phyloP scores from a whole-genome alignment of 2,888 invertebrate genomes.

The Papilio protenor region DNA sequence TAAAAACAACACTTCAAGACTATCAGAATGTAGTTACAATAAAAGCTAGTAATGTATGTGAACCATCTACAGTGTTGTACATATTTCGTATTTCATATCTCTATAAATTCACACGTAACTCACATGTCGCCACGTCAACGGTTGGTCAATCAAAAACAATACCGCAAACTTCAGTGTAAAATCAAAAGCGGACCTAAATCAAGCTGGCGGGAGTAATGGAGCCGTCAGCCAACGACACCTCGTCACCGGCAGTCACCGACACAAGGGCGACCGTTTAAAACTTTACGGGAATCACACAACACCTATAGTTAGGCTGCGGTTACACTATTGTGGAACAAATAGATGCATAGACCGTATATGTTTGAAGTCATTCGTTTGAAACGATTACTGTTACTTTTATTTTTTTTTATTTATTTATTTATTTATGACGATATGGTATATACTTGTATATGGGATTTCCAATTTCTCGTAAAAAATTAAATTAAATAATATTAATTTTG shows the following conservation, averaged over 20 bases:
- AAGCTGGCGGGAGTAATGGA: constrained; percentile 65
- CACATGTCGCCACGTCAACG: background rate
- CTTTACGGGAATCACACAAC: constrained; percentile 53
- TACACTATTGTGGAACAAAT: constrained; percentile 21
- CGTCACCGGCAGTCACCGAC: constrained; percentile 65
- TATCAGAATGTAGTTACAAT: no score
- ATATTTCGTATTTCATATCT: background rate
- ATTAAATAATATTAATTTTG: no score
- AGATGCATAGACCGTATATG: background rate
- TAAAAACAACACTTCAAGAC: no score
- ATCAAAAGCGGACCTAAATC: constrained; percentile 54
- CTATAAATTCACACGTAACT: constrained; percentile 19
- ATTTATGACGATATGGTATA: no score
- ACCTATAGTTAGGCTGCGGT: constrained; percentile 39
- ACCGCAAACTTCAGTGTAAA: constrained; percentile 41
- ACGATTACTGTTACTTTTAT: no score
- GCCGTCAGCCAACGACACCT: constrained; percentile 65
- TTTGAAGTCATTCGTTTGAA: background rate
- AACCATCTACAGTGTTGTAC: no score
- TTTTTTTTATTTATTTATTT: no score
- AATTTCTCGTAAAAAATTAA: no score
- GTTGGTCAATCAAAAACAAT: constrained; percentile 37
- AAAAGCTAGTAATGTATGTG: no score
- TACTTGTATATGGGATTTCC: no score
- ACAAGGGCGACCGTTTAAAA: constrained; percentile 70